Evolutionary conservation across 2,888 invertebrate genomes (phyloP).

Genomic region (Pyrochroa serraticornis): DNA sequence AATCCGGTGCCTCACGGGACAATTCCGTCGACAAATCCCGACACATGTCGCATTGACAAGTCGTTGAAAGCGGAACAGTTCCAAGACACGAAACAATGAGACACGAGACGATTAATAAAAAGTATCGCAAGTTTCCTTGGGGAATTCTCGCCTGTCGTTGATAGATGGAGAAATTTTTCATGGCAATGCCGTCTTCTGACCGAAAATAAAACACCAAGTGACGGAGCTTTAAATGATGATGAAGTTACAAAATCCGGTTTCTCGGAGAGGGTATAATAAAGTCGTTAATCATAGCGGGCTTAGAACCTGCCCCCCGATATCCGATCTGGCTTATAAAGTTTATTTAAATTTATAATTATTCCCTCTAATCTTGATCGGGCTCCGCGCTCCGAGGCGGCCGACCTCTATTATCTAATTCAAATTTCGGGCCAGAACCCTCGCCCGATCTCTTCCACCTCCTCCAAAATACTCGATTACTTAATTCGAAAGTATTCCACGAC

Average conservation of each 20-base stretch:
- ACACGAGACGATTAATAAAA: too few relatives aligned
- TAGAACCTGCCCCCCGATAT: slow-evolving; percentile 54
- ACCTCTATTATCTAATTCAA: neutral
- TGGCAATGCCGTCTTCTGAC: slow-evolving; percentile 11
- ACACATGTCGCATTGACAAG: too few relatives aligned
- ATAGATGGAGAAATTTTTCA: slow-evolving; percentile 10
- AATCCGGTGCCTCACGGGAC: too few relatives aligned
- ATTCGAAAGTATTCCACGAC: too few relatives aligned
- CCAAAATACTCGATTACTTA: too few relatives aligned
- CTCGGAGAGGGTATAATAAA: slow-evolving; percentile 55
- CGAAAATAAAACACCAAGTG: slow-evolving; percentile 25
- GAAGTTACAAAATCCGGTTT: slow-evolving; percentile 59
- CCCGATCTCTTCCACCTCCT: too few relatives aligned
- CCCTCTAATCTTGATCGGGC: slow-evolving; percentile 45
- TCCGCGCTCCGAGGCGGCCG: slow-evolving; percentile 4
- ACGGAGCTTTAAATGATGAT: slow-evolving; percentile 51
- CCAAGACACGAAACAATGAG: too few relatives aligned
- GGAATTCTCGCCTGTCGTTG: too few relatives aligned
- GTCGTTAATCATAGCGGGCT: slow-evolving; percentile 58
- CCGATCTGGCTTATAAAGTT: slow-evolving; percentile 52
- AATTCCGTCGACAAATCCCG: too few relatives aligned
- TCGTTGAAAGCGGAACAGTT: too few relatives aligned
- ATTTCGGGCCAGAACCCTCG: too few relatives aligned
- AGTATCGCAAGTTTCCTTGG: too few relatives aligned
- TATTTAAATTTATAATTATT: slow-evolving; percentile 53